Base-by-base conservation (phyloP, 2,113 vertebrate genomes). In the Dicrurus megarhynchus region DNA sequence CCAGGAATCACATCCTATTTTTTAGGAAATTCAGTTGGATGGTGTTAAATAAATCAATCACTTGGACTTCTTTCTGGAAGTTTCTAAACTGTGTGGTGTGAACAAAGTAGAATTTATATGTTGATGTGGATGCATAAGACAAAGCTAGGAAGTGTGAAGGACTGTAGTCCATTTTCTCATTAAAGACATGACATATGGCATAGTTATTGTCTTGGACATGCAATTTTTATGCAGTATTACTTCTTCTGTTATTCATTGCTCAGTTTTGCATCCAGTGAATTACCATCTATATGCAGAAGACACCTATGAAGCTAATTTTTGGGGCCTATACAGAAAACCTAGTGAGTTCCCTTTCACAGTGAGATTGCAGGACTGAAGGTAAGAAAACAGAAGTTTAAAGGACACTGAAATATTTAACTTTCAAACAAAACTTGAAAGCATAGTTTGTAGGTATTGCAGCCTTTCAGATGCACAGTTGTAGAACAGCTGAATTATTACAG, bases 401-500 rank as follows among this genome's bases (percentile, higher is more conserved):
- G 27, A 64, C 17, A 59, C 10, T 56, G 35, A 89, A 90, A 65
- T 84, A 83, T 73, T 80, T 81, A 77, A 77, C 55, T 90, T 89
- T 74, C 46, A 80, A 81, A 42, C 15, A 70, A 74, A 84, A 63
- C 0, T 2, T 41, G 16, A 84, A 91, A 91, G 11, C 16, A 22
- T 16, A 35, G 16, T 80, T 59, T 50, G 42, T 67, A 70, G 27
- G 14, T 4, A 53, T 41, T 77, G 26, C 32, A 70, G 50, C 4
- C 23, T 86, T 94, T 89, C 59, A 65, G 50, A 37, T 77, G 55
- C 50, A 86, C 37, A 53, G 64, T 57, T 81, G 67, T 21, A 80
- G 32, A 90, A 65, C 70, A 79, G 49, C 17, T 96, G 79, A 93
- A 80, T 95, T 90, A 88, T 88, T 92, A 73, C 70, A 52, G 16